Conservation (phyloP, 2,888 invertebrate species). For the Drosophila niveifrons region DNA sequence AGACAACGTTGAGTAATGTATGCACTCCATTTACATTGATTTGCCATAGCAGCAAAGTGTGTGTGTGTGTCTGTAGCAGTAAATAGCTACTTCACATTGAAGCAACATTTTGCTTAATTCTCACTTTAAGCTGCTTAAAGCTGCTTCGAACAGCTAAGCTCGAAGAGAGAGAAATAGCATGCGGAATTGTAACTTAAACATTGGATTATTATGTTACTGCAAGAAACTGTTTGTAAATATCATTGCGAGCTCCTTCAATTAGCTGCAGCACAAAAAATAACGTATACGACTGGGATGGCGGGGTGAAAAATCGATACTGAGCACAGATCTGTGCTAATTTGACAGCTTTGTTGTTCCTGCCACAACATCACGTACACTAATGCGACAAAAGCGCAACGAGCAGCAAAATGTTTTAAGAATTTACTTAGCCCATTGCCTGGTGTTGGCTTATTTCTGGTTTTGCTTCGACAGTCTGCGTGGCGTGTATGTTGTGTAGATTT, state of each 20-base stretch:
- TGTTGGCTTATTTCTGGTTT: slow-evolving; percentile 3
- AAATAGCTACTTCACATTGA: slow-evolving; percentile 4
- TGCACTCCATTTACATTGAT: slow-evolving; percentile 76
- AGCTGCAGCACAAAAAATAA: not conserved
- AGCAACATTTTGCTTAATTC: slow-evolving; percentile 18
- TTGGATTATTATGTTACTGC: not conserved
- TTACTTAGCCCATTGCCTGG: slow-evolving; percentile 64
- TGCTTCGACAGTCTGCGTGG: slow-evolving; percentile 6
- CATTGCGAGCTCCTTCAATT: not conserved
- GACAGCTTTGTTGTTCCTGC: slow-evolving; percentile 18
- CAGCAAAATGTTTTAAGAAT: slow-evolving; percentile 75
- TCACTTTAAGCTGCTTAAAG: slow-evolving; percentile 38
- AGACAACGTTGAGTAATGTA: slow-evolving; percentile 66
- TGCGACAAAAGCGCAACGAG: slow-evolving; percentile 80
- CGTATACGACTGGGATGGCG: not conserved
- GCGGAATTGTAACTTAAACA: slow-evolving; percentile 11
- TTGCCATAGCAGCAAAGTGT: slow-evolving; percentile 37
- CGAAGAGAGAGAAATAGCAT: not conserved
- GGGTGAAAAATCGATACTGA: not conserved
- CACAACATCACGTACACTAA: slow-evolving; percentile 78
- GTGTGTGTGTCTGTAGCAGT: not conserved
- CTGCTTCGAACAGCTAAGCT: slow-evolving; percentile 4
- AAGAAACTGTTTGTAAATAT: not conserved
- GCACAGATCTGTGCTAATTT: slow-evolving; percentile 9
- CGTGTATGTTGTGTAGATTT: slow-evolving; percentile 21